phyloP scores from a whole-genome alignment of 2,888 invertebrate species.

The Allophyes oxyacanthae region DNA sequence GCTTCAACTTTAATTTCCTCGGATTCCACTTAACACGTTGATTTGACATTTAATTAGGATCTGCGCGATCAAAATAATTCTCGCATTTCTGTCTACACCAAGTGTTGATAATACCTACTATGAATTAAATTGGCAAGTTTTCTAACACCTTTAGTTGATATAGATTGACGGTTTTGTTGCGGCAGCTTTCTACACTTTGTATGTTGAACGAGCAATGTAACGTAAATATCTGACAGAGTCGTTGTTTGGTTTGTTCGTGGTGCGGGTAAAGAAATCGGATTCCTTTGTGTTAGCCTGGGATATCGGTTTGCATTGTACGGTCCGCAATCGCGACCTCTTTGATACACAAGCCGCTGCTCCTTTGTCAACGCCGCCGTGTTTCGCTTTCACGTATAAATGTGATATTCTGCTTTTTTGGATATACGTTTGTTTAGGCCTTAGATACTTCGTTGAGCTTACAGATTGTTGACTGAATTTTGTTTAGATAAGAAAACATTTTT shows the following conservation, averaged over 20 bases:
- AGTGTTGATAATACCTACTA: constrained; percentile 4
- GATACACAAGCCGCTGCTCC: constrained; percentile 23
- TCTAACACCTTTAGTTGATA: not conserved
- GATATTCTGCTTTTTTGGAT: constrained; percentile 9
- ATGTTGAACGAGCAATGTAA: constrained; percentile 8
- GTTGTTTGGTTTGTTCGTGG: not conserved
- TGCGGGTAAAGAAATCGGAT: constrained; percentile 40
- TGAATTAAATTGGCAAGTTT: not conserved
- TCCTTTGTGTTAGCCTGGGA: constrained; percentile 44
- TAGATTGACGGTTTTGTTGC: constrained; percentile 12
- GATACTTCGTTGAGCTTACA: not conserved
- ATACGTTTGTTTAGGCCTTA: constrained; percentile 1
- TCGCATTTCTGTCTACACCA: constrained; percentile 30
- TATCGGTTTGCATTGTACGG: constrained; percentile 42
- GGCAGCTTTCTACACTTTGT: not conserved
- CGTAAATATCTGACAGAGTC: not conserved
- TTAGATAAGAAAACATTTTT: not conserved
- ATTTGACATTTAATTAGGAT: constrained; percentile 55
- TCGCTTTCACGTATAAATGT: constrained; percentile 4
- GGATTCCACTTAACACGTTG: constrained; percentile 39
- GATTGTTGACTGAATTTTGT: not conserved
- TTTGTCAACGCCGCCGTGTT: constrained; percentile 15
- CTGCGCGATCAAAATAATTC: constrained; percentile 43
- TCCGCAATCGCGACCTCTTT: constrained; percentile 27
- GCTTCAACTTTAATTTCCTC: constrained; percentile 35